Evolutionary conservation across 2,888 invertebrate species (phyloP).

Genomic region (Aleiodes alternator): DNA sequence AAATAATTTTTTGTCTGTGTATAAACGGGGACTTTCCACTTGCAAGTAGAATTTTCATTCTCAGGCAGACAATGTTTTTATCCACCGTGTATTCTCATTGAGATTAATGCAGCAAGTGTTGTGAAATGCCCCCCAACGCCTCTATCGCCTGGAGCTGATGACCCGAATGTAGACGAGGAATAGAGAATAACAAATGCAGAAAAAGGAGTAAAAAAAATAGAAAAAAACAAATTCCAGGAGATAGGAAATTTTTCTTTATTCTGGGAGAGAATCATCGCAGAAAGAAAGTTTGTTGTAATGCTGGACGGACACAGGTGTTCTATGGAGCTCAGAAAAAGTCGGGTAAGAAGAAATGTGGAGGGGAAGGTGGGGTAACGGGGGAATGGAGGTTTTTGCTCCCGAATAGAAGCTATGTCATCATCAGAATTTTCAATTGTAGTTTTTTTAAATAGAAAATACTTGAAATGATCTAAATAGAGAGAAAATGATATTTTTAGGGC

Average conservation of each 20-base stretch:
- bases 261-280: constrained; percentile 40
- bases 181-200: constrained; percentile 37
- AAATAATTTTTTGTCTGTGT: no score
- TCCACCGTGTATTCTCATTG: not conserved
- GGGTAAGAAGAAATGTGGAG: no score
- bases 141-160: not conserved
- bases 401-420: no score
- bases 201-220: constrained; percentile 18
- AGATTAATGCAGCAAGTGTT: not conserved
- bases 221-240: constrained; percentile 30
- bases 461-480: no score
- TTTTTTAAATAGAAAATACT: no score
- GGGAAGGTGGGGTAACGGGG: no score
- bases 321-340: no score
- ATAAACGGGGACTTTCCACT: not conserved
- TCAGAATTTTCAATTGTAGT: no score
- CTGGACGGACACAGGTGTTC: no score
- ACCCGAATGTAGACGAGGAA: constrained; percentile 11
- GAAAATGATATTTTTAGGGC: no score
- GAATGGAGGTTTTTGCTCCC: no score
- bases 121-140: constrained; percentile 15
- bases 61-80: not conserved
- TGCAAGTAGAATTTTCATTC: not conserved
- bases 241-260: constrained; percentile 42
- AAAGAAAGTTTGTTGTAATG: no score